These are phyloP conservation scores for Gryllus longicercus DNA, from an alignment of 2,888 invertebrate species.

Conservation along the genomic window DNA sequence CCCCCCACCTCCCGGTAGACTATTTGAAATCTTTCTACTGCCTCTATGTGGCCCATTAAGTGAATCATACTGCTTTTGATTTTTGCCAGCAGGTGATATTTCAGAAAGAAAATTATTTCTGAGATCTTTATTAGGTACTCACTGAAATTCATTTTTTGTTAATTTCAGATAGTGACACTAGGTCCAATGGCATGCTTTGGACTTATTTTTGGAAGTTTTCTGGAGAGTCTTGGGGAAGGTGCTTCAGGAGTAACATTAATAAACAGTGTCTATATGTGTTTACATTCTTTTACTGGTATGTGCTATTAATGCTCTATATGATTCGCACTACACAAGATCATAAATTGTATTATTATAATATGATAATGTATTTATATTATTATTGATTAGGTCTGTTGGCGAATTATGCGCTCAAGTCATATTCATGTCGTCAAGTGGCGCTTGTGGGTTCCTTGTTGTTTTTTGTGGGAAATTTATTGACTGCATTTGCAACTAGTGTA, in stretches of 20 bases:
- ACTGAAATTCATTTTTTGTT: constrained; percentile 18
- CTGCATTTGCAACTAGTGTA: constrained; percentile 61
- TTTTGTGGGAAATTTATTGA: constrained; percentile 58
- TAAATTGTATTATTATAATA: neutral
- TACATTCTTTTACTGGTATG: constrained; percentile 37
- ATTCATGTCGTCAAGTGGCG: constrained; percentile 64
- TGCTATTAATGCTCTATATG: too few species aligned
- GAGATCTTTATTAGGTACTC: neutral
- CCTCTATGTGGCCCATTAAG: too few species aligned
- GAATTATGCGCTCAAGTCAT: constrained; percentile 63
- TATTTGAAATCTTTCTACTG: too few species aligned
- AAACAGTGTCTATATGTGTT: constrained; percentile 60
- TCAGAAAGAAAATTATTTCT: neutral
- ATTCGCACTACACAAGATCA: neutral
- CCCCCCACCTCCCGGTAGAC: too few species aligned
- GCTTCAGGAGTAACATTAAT: constrained; percentile 68
- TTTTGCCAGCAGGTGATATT: neutral
- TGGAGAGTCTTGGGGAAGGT: constrained; percentile 61
- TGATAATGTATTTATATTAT: constrained; percentile 12
- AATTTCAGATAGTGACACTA: constrained; percentile 59
- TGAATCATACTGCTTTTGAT: neutral
- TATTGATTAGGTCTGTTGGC: constrained; percentile 60
- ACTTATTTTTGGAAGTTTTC: constrained; percentile 66
- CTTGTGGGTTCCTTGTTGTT: constrained; percentile 62
- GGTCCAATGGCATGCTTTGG: constrained; percentile 68